phyloP scores from a whole-genome alignment of 2,888 invertebrate genomes.

The Platerodrilus igneus region DNA sequence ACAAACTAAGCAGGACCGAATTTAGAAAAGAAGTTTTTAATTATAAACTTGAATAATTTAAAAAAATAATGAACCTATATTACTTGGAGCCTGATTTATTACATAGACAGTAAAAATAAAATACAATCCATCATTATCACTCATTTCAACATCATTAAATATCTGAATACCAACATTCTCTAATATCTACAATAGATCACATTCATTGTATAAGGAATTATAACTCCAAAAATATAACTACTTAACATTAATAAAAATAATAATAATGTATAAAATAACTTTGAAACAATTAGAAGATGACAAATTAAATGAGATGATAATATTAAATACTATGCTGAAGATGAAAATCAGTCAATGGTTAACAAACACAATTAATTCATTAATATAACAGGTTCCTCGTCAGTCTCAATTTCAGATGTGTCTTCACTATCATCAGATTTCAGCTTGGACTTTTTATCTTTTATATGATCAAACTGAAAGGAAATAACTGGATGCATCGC shows the following conservation, averaged over 20 bases:
- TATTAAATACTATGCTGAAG: background rate
- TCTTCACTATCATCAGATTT: slow-evolving; percentile 57
- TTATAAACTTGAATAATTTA: too few relatives aligned
- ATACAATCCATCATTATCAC: slow-evolving; percentile 40
- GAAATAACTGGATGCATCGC: slow-evolving; percentile 56
- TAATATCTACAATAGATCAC: background rate
- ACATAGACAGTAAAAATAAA: slow-evolving; percentile 39
- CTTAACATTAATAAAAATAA: slow-evolving; percentile 10
- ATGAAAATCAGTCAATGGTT: background rate
- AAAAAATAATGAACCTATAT: too few relatives aligned
- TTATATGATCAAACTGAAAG: slow-evolving; percentile 52
- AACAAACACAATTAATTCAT: slow-evolving; percentile 29
- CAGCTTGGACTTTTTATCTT: slow-evolving; percentile 56
- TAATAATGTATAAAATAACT: background rate
- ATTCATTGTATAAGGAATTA: slow-evolving; percentile 3
- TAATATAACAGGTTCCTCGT: slow-evolving; percentile 62
- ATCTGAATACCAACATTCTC: slow-evolving; percentile 30
- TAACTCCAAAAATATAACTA: background rate
- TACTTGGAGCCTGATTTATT: too few relatives aligned
- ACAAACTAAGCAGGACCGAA: too few relatives aligned
- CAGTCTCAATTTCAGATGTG: slow-evolving; percentile 59
- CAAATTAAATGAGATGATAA: slow-evolving; percentile 6
- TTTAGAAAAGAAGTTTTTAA: too few relatives aligned
- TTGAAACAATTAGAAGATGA: slow-evolving; percentile 2
- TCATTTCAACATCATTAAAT: slow-evolving; percentile 44